phyloP scores from a whole-genome alignment of 1,140 invertebrate genomes.

The Cyclina sinensis region DNA sequence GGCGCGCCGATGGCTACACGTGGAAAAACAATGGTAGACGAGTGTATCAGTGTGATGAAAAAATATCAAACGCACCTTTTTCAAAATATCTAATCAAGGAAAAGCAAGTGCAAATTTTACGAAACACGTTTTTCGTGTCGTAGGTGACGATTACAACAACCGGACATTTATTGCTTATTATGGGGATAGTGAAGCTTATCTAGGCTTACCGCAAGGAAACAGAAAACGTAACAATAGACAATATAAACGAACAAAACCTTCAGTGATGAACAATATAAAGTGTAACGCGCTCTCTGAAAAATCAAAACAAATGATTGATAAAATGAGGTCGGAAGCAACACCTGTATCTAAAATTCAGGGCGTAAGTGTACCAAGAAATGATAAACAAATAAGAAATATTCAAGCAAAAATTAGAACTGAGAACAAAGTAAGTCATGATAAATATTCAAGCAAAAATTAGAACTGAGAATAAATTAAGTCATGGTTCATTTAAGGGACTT shows the following conservation, averaged over 20 bases:
- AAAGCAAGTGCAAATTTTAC: slow-evolving; percentile 10
- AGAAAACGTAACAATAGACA: slow-evolving; percentile 3
- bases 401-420: background rate
- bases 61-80: background rate
- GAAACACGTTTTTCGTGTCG: slow-evolving; percentile 34
- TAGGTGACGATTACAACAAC: slow-evolving; percentile 5
- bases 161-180: slow-evolving; percentile 28
- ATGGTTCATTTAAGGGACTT: too few species aligned
- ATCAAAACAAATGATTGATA: background rate
- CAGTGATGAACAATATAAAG: slow-evolving; percentile 34
- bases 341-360: background rate
- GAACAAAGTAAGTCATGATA: background rate
- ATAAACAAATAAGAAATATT: slow-evolving; percentile 34
- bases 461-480: too few species aligned
- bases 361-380: slow-evolving; percentile 20
- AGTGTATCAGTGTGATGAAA: slow-evolving; percentile 5
- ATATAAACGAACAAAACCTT: slow-evolving; percentile 41
- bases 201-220: slow-evolving; percentile 20
- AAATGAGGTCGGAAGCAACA: background rate
- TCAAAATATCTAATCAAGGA: slow-evolving; percentile 38
- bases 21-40: slow-evolving; percentile 20
- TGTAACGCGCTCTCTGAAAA: background rate
- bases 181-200: slow-evolving; percentile 12
- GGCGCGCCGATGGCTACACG: slow-evolving; percentile 45
- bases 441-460: too few species aligned